Base-by-base conservation (phyloP, 2,113 vertebrate genomes). In the Erpornis zantholeuca region DNA sequence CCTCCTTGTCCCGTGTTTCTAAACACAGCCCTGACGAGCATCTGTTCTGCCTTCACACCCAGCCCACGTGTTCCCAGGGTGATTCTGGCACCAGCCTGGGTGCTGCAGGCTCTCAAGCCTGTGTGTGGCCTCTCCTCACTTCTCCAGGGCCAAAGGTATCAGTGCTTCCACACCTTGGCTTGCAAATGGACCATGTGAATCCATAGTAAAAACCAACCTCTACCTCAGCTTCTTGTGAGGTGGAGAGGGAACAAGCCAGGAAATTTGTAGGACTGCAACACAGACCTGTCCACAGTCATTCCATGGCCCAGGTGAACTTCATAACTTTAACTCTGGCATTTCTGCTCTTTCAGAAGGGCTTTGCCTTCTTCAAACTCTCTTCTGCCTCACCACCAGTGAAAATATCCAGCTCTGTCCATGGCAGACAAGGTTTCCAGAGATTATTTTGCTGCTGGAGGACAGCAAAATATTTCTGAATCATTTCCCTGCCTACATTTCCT, bases 131-230 rank as follows among this genome's bases (percentile, higher is more conserved):
- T 61, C 63, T 93, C 81, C 44, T 33, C 71, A 20, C 14, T 47
- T 52, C 73, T 53, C 54, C 60, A 94, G 81, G 60, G 56, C 80
- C 81, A 77, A 69, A 93, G 81, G 35, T n/a, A 63, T n/a, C 45
- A 29, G 66, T 3, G 8, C 9, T 90, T 47, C 29, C 12, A 35
- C 38, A 6, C 20, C 42, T 52, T 57, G 75, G 28, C 47, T 53
- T 70, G 50, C n/a, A 87, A 84, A 61, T 25, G 35, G 20, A 15
- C 38, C 23, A 11, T 0, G 1, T 17, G 72, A 78, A 54, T 59
- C 50, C 16, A 1, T 50, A n/a, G 7, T 6, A 27, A 45, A 33
- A 68, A 12, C 3, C 6, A 10, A 15, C 4, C 16, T 66, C 15
- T 22, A 3, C 14, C 54, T 65, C 52, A 63, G 29, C 10, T 79